Evolutionary conservation across 2,888 invertebrate genomes (phyloP).

Genomic region (Cephus pygmeus): DNA sequence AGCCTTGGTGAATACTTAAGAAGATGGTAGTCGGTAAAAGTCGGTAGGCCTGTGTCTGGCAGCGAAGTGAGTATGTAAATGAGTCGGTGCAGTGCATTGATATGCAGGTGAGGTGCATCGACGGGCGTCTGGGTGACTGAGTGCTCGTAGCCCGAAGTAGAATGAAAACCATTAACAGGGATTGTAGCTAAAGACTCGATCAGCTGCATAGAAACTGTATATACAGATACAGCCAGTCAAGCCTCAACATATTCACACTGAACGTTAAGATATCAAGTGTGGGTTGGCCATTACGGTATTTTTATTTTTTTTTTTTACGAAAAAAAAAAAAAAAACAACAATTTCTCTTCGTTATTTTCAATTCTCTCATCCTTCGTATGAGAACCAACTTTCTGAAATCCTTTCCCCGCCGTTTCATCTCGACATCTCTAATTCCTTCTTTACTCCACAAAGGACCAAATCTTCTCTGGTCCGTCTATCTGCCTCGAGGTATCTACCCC

Average conservation of each 20-base stretch:
- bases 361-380: not conserved
- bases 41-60: constrained; percentile 6
- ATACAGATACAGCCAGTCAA: not conserved
- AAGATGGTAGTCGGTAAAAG: not conserved
- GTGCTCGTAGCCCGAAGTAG: constrained; percentile 40
- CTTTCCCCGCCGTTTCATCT: not conserved
- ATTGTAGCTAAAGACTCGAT: constrained; percentile 10
- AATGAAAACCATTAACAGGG: constrained; percentile 47
- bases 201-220: not conserved
- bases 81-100: constrained; percentile 46
- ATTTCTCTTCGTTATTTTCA: not conserved
- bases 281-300: not conserved
- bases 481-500: not conserved
- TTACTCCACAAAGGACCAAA: not conserved
- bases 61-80: constrained; percentile 52
- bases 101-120: constrained; percentile 53
- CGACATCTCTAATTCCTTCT: not conserved
- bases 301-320: not conserved
- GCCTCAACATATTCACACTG: too few species aligned
- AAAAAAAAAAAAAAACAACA: too few species aligned
- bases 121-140: constrained; percentile 50
- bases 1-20: not conserved
- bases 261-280: not conserved
- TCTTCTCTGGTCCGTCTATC: not conserved
- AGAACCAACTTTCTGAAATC: not conserved